These are phyloP conservation scores for Melitaea athalia DNA, from an alignment of 2,888 invertebrate species.

Conservation along the genomic window DNA sequence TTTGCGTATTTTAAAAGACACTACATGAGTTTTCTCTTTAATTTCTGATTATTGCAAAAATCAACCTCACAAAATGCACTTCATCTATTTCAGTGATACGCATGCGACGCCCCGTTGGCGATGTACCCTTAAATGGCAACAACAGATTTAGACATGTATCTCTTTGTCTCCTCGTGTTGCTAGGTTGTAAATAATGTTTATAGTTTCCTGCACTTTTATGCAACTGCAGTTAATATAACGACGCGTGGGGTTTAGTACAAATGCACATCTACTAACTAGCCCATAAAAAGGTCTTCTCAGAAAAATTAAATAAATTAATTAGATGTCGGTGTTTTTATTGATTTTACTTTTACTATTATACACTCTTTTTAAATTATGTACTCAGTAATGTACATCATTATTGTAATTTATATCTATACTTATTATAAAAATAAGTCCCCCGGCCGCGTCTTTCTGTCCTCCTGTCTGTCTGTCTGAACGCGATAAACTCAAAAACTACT, in stretches of 20 bases:
- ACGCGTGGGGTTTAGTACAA: slow-evolving; percentile 22
- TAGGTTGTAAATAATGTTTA: slow-evolving; percentile 25
- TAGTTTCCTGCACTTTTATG: slow-evolving; percentile 24
- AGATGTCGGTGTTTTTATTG: background rate
- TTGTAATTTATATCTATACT: too few relatives aligned
- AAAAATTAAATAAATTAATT: background rate
- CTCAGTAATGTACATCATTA: too few relatives aligned
- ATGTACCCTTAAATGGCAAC: slow-evolving; percentile 33
- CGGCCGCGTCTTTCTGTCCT: too few relatives aligned
- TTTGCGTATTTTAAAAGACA: too few relatives aligned
- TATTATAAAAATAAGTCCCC: too few relatives aligned
- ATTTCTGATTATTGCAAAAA: background rate
- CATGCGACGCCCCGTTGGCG: slow-evolving; percentile 28
- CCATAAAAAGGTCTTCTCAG: background rate
- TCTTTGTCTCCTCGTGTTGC: slow-evolving; percentile 31
- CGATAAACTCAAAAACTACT: too few relatives aligned
- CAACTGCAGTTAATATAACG: slow-evolving; percentile 17
- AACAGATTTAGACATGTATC: slow-evolving; percentile 34
- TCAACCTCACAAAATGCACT: slow-evolving; percentile 26
- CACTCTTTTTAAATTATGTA: background rate
- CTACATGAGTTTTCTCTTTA: background rate
- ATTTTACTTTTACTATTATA: too few relatives aligned
- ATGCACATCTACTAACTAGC: slow-evolving; percentile 6
- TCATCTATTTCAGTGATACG: slow-evolving; percentile 31
- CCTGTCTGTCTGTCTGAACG: too few relatives aligned